phyloP scores from a whole-genome alignment of 2,888 invertebrate genomes.

The Pachliopta kotzebuea region DNA sequence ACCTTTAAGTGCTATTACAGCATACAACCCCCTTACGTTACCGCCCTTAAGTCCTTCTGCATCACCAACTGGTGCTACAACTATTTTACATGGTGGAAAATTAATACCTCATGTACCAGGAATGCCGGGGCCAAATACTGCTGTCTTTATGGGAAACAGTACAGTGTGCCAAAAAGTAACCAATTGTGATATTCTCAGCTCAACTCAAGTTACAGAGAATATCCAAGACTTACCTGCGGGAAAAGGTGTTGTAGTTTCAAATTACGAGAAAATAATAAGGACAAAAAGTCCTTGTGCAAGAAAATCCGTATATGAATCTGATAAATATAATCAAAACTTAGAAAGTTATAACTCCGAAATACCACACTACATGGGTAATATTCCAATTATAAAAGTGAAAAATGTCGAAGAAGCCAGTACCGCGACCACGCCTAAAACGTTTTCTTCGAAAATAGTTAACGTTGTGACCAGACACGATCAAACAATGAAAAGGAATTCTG shows the following conservation, averaged over 20 bases:
- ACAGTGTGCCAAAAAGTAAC: conserved; percentile 46
- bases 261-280: conserved; percentile 53
- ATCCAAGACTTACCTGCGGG: conserved; percentile 28
- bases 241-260: conserved; percentile 43
- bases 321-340: conserved; percentile 48
- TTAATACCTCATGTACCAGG: conserved; percentile 93
- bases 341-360: conserved; percentile 46
- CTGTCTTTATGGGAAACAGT: conserved; percentile 61
- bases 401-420: conserved; percentile 60
- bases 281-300: conserved; percentile 46
- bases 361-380: conserved; percentile 45
- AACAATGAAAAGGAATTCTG: conserved; percentile 57
- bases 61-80: conserved; percentile 81
- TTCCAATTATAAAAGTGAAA: conserved; percentile 67
- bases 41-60: conserved; percentile 74
- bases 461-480: conserved; percentile 51
- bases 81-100: conserved; percentile 85
- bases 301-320: conserved; percentile 45
- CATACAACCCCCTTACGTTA: conserved; percentile 85
- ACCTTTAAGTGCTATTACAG: conserved; percentile 85
- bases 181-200: conserved; percentile 47
- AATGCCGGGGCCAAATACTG: conserved; percentile 89
- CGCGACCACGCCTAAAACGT: conserved; percentile 41
- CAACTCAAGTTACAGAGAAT: conserved; percentile 43
- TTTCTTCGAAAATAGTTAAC: conserved; percentile 48